Conservation (phyloP, 2,113 vertebrate genomes). For the Microcebus murinus region DNA sequence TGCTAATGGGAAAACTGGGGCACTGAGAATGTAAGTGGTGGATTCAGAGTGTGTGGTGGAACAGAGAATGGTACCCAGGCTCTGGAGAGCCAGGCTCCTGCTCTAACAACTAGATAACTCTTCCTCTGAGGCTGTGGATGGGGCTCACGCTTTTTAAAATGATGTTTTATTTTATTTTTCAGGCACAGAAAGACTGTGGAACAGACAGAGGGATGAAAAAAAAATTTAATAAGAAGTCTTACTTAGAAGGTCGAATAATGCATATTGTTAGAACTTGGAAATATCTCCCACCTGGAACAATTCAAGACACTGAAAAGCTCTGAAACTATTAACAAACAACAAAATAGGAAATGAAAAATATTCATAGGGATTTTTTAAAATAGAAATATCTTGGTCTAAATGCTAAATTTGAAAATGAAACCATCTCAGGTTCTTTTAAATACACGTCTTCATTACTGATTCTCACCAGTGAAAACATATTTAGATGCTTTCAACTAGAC, state of each 20-base stretch:
- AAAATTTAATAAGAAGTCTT: slow-evolving; percentile 55
- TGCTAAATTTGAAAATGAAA: slow-evolving; percentile 67
- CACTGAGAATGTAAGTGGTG: neutral
- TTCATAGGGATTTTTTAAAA: slow-evolving; percentile 67
- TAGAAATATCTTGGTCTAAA: slow-evolving; percentile 60
- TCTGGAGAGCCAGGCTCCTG: neutral
- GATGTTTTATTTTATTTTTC: slow-evolving; percentile 46
- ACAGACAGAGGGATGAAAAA: slow-evolving; percentile 46
- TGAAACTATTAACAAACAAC: slow-evolving; percentile 63
- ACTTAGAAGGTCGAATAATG: slow-evolving; percentile 54
- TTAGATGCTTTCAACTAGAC: slow-evolving; percentile 76
- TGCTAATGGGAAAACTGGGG: slow-evolving; percentile 20
- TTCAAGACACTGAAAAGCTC: slow-evolving; percentile 56
- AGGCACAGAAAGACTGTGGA: slow-evolving; percentile 21
- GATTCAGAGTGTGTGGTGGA: neutral
- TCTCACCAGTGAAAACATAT: slow-evolving; percentile 67
- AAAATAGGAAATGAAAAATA: slow-evolving; percentile 75
- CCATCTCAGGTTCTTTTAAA: slow-evolving; percentile 51
- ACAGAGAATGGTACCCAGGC: neutral
- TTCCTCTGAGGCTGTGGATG: neutral
- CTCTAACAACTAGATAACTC: neutral
- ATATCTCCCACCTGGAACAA: slow-evolving; percentile 41
- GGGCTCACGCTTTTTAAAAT: neutral
- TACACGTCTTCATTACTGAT: slow-evolving; percentile 62
- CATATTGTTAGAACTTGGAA: slow-evolving; percentile 55